phyloP scores from a whole-genome alignment of 2,888 invertebrate species.

The Muschampia plurimacula region DNA sequence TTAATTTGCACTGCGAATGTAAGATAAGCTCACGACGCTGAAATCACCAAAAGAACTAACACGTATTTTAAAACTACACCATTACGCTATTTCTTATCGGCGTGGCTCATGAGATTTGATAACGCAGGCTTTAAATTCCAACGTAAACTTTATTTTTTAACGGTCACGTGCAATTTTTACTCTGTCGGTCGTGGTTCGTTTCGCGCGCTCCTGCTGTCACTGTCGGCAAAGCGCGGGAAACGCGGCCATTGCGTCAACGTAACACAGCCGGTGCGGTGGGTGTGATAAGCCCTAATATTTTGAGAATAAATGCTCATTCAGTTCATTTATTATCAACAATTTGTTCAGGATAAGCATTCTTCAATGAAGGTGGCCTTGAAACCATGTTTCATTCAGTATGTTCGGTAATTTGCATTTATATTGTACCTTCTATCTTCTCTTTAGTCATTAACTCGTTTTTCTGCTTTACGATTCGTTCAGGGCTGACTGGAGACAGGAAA shows the following conservation, averaged over 20 bases:
- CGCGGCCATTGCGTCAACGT: conserved; percentile 47
- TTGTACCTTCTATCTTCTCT: conserved; percentile 21
- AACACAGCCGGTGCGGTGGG: conserved; percentile 43
- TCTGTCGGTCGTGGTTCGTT: conserved; percentile 48
- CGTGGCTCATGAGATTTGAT: conserved; percentile 42
- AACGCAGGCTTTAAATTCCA: conserved; percentile 36
- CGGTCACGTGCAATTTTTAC: conserved; percentile 46
- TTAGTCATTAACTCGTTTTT: conserved; percentile 13
- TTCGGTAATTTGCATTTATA: conserved; percentile 35
- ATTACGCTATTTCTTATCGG: conserved; percentile 30
- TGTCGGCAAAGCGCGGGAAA: conserved; percentile 48
- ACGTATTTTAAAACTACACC: conserved; percentile 31
- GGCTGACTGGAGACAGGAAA: conserved; percentile 24
- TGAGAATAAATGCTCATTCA: conserved; percentile 36
- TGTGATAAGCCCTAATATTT: conserved; percentile 48
- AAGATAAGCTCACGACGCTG: neutral
- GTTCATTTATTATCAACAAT: conserved; percentile 23
- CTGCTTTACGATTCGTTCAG: conserved; percentile 16
- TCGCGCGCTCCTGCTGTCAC: conserved; percentile 49
- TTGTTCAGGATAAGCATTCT: conserved; percentile 23
- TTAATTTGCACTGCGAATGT: conserved; percentile 21
- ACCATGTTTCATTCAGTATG: conserved; percentile 32
- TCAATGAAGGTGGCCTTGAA: conserved; percentile 21
- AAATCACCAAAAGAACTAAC: conserved; percentile 37
- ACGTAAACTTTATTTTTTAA: conserved; percentile 34